Evolutionary conservation across 1,140 invertebrate species (phyloP).

Genomic region (Tetragonula clypearis): DNA sequence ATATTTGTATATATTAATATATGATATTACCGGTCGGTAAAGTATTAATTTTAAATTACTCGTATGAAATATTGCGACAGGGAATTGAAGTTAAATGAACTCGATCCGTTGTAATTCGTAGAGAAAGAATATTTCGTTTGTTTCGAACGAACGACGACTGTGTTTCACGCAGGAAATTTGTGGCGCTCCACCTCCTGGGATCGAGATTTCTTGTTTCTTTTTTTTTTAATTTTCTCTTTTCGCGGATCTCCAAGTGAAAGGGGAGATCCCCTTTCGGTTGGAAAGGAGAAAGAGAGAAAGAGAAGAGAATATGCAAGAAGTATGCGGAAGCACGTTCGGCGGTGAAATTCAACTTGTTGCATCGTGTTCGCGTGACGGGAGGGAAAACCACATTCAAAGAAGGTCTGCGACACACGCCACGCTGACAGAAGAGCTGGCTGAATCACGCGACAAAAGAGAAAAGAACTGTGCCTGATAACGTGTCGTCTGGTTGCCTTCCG

Average conservation of each 20-base stretch:
- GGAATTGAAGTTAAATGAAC: too few relatives aligned
- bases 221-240: not conserved
- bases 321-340: constrained; percentile 17
- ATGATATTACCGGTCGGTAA: too few relatives aligned
- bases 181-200: not conserved
- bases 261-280: not conserved
- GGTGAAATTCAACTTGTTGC: constrained; percentile 55
- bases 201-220: too few relatives aligned
- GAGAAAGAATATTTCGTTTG: too few relatives aligned
- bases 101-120: too few relatives aligned
- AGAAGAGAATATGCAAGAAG: not conserved
- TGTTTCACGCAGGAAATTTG: not conserved
- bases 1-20: too few relatives aligned
- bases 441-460: constrained; percentile 25
- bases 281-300: not conserved
- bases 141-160: too few relatives aligned
- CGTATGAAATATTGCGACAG: too few relatives aligned
- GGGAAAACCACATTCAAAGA: not conserved
- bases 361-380: constrained; percentile 9
- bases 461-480: constrained; percentile 4
- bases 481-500: not conserved
- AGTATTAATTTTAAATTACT: too few relatives aligned
- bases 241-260: not conserved
- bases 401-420: not conserved
- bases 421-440: too few relatives aligned